Base-by-base conservation (phyloP, 2,113 vertebrate species). In the Pyxicephalus adspersus region DNA sequence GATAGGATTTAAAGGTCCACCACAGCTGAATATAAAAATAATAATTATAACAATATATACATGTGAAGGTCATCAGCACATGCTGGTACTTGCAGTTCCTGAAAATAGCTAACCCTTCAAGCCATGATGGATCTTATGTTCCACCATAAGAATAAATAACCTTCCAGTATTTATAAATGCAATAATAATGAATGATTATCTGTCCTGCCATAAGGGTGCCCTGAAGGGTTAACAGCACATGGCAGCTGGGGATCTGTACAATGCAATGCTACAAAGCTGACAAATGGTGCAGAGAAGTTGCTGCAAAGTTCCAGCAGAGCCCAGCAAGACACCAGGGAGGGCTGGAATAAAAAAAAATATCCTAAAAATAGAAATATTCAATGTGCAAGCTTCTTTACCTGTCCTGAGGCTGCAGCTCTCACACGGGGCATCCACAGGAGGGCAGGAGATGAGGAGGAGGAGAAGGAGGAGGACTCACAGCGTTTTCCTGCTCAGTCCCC, bases 351-450 rank as follows among this genome's bases (percentile, higher is more conserved):
- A n/a, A n/a, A n/a, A n/a, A n/a, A n/a, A n/a, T n/a, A n/a, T n/a
- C n/a, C n/a, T n/a, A n/a, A n/a, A n/a, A n/a, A n/a, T n/a, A n/a
- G n/a, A n/a, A n/a, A n/a, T n/a, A n/a, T n/a, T n/a, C n/a, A n/a
- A n/a, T n/a, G n/a, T n/a, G n/a, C n/a, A 77, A 25, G 31, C 18
- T 50, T 6, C 26, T 13, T 81, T 74, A 81, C 79, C 79, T 81
- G 79, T 22, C 9, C 17, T 25, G 58, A 26, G 18, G 63, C 31
- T 25, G 18, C 31, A 31, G 26, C 16, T 34, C 26, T 50, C 16
- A 26, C 3, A 17, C 4, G 45, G 77, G 57, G 66, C 45, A 70
- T 26, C 67, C 67, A 70, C 4, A 3, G 38, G 38, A 4, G 68
- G 45, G 67, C 34, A 70, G 18, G 3, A 20, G 54, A 5, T 7